Evolutionary conservation across 64 coral and sea anemone species (phyloP).

Genomic region (Montipora efflorescens): DNA sequence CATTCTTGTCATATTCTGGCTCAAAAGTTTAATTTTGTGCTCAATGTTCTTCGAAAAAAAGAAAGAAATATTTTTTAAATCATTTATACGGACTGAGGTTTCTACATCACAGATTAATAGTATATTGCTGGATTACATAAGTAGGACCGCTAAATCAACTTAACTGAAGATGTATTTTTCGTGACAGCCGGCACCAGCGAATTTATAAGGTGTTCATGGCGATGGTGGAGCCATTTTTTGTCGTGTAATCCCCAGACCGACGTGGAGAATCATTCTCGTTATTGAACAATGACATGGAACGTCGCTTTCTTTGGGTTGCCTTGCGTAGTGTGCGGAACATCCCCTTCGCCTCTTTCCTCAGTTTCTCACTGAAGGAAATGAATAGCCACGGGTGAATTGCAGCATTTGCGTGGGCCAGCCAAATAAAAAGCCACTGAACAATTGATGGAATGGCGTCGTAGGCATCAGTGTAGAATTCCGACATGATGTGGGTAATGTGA

Average conservation of each 20-base stretch:
- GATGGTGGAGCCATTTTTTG: not conserved
- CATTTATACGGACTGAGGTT: too few species aligned
- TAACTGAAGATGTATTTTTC: not conserved
- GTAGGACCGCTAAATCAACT: too few species aligned
- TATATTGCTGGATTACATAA: too few species aligned
- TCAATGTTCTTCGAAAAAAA: too few species aligned
- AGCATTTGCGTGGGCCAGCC: slow-evolving; percentile 74
- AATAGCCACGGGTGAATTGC: slow-evolving; percentile 77
- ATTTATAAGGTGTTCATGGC: not conserved
- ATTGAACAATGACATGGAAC: not conserved
- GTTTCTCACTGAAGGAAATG: slow-evolving; percentile 22
- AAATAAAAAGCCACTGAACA: slow-evolving; percentile 11
- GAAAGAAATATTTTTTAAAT: too few species aligned
- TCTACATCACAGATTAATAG: too few species aligned
- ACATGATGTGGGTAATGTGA: slow-evolving; percentile 47
- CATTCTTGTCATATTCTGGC: too few species aligned
- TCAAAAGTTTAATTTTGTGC: too few species aligned
- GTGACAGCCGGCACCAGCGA: not conserved
- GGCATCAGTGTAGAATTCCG: not conserved
- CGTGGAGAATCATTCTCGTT: not conserved
- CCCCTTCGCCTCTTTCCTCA: not conserved
- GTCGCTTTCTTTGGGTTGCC: not conserved
- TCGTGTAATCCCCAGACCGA: not conserved
- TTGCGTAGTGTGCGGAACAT: not conserved
- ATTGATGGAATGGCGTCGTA: slow-evolving; percentile 51